Evolutionary conservation across 1,140 invertebrate species (phyloP), one percentile per base, ranked within the genome.

Genomic region (Panulirus ornatus): DNA sequence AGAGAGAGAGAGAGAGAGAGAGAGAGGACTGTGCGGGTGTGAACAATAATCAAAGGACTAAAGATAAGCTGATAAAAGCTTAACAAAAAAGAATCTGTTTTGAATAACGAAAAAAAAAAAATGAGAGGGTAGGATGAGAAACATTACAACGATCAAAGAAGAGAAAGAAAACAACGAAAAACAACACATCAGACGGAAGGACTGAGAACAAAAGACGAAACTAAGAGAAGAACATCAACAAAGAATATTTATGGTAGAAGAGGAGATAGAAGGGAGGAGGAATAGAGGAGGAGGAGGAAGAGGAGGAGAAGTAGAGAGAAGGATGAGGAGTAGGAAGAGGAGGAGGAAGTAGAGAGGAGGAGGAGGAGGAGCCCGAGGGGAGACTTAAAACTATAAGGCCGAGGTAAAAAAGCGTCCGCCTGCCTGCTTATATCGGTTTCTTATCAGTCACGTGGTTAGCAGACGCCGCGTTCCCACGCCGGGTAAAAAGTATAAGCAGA

Each of bases 401-500:
- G 19, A 44, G 36, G 51, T 3, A 47, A 5, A 27, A 30, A 36
- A 75, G 30, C 16, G 73, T 42, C 70, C 40, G 47, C 11, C 78
- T 54, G 86, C 78, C 86, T 82, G 76, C 86, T 88, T 88, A 88
- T 89, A 89, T 89, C 79, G 87, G 87, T 76, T 79, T 79, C 84
- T 86, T 87, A 87, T 78, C 84, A 87, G 73, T 84, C 87, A 89
- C 63, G 87, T 89, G 87, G 78, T 82, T 38, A 42, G 38, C 87
- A 89, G 70, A 58, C 87, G 78, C 38, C 22, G 58, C 40, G 66
- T 88, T 89, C 87, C 87, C 87, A 89, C 87, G 87, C 47, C 27
- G 78, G 51, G 85, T 84, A 82, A 83, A 84, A 89, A 30, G 87
- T 89, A 76, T 89, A 89, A 89, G 87, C 87, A 89, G 87, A 89